phyloP scores from a whole-genome alignment of 1,140 invertebrate genomes.

The Bombus superbus region DNA sequence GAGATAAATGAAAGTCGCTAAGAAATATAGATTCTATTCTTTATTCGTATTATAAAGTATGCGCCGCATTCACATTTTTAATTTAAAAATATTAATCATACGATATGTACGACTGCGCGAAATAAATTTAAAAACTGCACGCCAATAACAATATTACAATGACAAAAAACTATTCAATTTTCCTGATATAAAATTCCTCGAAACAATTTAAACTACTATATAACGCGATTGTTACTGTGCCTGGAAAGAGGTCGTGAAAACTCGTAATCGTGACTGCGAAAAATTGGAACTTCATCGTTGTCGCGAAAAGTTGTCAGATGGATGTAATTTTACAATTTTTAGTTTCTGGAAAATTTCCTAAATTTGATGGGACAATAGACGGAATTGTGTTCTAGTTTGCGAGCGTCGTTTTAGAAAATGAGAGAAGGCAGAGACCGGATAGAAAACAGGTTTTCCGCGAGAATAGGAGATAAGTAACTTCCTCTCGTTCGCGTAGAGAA shows the following conservation, averaged over 20 bases:
- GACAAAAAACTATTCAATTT: not conserved
- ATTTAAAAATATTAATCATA: too few species aligned
- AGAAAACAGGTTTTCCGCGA: constrained; percentile 16
- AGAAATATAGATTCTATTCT: too few species aligned
- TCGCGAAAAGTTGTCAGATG: not conserved
- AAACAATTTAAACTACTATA: not conserved
- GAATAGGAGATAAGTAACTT: constrained; percentile 47
- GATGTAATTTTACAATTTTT: not conserved
- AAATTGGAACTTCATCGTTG: not conserved
- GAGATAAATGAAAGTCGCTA: too few species aligned
- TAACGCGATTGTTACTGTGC: not conserved
- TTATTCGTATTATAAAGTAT: too few species aligned
- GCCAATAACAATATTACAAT: not conserved
- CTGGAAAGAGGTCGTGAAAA: not conserved
- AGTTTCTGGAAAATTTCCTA: not conserved
- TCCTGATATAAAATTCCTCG: not conserved
- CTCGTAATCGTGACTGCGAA: not conserved
- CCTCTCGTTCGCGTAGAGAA: constrained; percentile 56
- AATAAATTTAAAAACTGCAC: not conserved
- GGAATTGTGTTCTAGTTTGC: not conserved
- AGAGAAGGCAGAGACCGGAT: not conserved
- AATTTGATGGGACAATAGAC: not conserved
- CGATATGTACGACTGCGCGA: too few species aligned
- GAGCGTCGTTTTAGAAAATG: not conserved
- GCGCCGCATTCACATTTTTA: too few species aligned